Evolutionary conservation across 2,888 invertebrate species (phyloP), one percentile per base, ranked within the genome.

Genomic region (Rhabditophanes sp.): DNA sequence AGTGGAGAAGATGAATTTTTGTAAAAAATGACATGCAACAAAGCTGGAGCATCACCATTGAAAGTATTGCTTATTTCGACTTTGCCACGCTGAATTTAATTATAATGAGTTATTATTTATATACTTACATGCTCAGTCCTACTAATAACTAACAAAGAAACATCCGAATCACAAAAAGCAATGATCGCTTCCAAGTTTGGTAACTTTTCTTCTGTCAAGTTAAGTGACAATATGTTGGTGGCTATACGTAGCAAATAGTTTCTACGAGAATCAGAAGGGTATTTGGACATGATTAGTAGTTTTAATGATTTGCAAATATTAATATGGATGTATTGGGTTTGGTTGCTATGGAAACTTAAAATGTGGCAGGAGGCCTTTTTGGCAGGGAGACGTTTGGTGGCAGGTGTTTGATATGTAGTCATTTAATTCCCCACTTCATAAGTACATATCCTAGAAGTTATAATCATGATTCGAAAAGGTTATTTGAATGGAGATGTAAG

Each of bases 1-100:
- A 77, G 69, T 7, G 71, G 67, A 12, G 69, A 12, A n/a, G 75
- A 73, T 37, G 67, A 66, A 5, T 68, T 67, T 68, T 78, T 78
- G 61, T 74, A 75, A 65, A 77, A 77, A 3, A 76, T 71, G 1
- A 75, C 56, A 4, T 56, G 37, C 6, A 41, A 37, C n/a, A 44
- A 18, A 9, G 38, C 41, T 8, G 39, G 17, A 16, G 32, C 18
- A 12, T 40, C 20, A 15, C 38, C 35, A 7, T 33, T 27, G 17
- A 39, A 42, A 33, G 46, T 42, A 28, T 52, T 61, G 16, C 39
- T 37, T n/a, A 62, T 35, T 12, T 61, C 61, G 14, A 61, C 45
- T 25, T 48, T 45, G 26, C 50, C 56, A 50, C 37, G 48, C 52
- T 49, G 30, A 34, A 43, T 24, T 17, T 8, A 12, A 9, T 24